Conservation (phyloP, 2,888 invertebrate species). For the Pachycephus smyrnensis region DNA sequence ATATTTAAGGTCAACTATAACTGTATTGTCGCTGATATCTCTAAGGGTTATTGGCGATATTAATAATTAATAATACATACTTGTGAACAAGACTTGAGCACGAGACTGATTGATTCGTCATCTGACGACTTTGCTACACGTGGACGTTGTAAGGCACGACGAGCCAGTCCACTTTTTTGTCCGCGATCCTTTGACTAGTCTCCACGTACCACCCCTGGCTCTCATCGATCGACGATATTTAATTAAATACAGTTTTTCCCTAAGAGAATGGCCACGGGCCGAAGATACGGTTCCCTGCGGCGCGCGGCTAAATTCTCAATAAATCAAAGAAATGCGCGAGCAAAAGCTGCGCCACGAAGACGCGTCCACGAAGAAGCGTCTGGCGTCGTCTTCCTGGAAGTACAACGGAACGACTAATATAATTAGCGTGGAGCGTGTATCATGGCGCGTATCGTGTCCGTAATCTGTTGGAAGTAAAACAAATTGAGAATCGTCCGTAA, state of each 20-base stretch:
- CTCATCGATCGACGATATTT: conserved; percentile 40
- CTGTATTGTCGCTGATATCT: no score
- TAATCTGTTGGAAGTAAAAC: no score
- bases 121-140: conserved; percentile 22
- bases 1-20: no score
- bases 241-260: conserved; percentile 61
- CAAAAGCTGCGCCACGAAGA: conserved; percentile 18
- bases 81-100: no score
- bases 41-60: no score
- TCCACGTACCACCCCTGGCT: conserved; percentile 15
- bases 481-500: no score
- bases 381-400: conserved; percentile 59
- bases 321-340: conserved; percentile 35
- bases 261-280: conserved; percentile 15
- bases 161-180: conserved; percentile 44
- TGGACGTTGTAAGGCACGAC: conserved; percentile 7
- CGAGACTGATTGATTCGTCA: conserved; percentile 45
- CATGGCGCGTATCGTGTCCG: conserved; percentile 16
- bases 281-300: no score
- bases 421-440: conserved; percentile 60
- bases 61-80: no score
- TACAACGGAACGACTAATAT: conserved; percentile 54
- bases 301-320: conserved; percentile 22
- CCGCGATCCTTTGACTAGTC: conserved; percentile 54
- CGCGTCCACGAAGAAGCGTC: conserved; percentile 38